Evolutionary conservation across 2,113 vertebrate species (phyloP).

Genomic region (Myodes glareolus): DNA sequence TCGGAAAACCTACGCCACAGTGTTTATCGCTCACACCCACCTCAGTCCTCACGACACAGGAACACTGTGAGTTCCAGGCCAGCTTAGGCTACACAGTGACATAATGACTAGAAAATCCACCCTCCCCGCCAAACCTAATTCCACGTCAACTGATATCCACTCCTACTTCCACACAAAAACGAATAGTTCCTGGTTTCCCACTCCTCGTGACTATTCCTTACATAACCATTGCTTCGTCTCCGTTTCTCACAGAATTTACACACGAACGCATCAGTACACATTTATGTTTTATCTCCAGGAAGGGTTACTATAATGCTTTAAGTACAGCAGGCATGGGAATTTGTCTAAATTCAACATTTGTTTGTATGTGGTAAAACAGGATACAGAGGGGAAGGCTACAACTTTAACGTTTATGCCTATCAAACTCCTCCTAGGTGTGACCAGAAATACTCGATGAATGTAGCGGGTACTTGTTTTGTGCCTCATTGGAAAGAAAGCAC

Average conservation of each 20-base stretch:
- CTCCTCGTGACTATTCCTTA: background rate
- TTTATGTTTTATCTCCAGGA: constrained; percentile 7
- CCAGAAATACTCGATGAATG: background rate
- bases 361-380: background rate
- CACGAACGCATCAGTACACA: background rate
- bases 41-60: background rate
- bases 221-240: background rate
- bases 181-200: background rate
- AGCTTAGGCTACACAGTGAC: background rate
- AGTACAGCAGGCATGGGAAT: background rate
- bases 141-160: background rate
- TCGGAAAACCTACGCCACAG: background rate
- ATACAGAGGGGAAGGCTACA: background rate
- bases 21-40: background rate
- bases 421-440: background rate
- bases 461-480: background rate
- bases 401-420: constrained; percentile 32
- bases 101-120: background rate
- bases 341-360: constrained; percentile 49
- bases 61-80: background rate
- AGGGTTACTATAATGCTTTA: constrained; percentile 19
- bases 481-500: background rate
- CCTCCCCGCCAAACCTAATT: background rate
- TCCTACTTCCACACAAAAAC: background rate
- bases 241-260: constrained; percentile 23